Conservation (phyloP, 2,888 invertebrate genomes). For the Drosophila siamana region DNA sequence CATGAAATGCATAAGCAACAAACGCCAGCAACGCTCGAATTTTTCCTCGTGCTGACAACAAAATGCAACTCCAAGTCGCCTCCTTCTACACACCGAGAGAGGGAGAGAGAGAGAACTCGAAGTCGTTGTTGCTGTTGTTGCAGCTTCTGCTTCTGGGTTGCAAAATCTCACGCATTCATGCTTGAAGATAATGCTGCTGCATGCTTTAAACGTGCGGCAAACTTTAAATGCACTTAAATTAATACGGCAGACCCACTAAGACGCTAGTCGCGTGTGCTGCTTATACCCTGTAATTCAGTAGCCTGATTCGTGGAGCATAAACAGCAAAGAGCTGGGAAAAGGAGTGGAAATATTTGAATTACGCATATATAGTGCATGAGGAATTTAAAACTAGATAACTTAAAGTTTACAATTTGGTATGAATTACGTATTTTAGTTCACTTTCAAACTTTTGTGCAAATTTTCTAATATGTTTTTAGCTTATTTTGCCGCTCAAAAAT, state of each 20-base stretch:
- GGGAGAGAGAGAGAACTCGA: no score
- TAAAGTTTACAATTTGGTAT: no score
- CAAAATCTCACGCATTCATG: constrained; percentile 7
- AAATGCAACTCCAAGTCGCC: background rate
- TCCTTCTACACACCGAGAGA: background rate
- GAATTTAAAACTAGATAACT: no score
- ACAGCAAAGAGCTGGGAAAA: background rate
- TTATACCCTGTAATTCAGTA: constrained; percentile 8
- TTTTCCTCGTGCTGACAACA: constrained; percentile 21
- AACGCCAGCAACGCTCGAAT: constrained; percentile 14
- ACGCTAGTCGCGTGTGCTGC: constrained; percentile 26
- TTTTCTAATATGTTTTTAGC: no score
- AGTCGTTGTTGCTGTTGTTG: background rate
- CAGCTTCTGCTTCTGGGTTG: background rate
- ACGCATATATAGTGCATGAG: no score
- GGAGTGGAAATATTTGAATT: no score
- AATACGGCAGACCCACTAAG: constrained; percentile 18
- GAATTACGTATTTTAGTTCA: no score
- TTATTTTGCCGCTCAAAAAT: no score
- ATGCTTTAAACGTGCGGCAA: constrained; percentile 31
- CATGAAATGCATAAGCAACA: constrained; percentile 65
- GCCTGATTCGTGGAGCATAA: background rate
- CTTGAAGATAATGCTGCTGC: constrained; percentile 30
- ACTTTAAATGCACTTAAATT: constrained; percentile 45
- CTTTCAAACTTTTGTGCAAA: no score